These are phyloP conservation scores for Ophraella communa DNA, from an alignment of 2,888 invertebrate genomes.

Conservation along the genomic window DNA sequence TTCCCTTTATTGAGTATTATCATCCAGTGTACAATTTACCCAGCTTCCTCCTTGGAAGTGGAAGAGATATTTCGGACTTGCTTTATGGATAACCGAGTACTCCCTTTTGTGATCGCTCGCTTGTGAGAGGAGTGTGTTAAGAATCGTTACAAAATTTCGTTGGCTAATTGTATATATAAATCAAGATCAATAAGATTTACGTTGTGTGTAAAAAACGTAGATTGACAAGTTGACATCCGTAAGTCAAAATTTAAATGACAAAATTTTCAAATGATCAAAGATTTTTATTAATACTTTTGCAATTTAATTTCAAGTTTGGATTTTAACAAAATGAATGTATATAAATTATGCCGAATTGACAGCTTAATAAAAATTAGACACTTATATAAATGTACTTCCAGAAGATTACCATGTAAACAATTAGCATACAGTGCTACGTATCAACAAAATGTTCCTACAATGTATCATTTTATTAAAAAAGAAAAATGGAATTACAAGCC, in stretches of 20 bases:
- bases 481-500: slow-evolving; percentile 8
- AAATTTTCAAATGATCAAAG: neutral
- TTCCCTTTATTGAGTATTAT: no score
- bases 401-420: neutral
- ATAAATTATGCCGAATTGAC: neutral
- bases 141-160: no score
- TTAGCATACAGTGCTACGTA: neutral
- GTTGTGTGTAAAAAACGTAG: no score
- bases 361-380: neutral
- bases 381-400: neutral
- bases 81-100: no score
- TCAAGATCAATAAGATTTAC: no score
- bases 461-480: slow-evolving; percentile 21
- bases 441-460: neutral
- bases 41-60: no score
- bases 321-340: neutral
- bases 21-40: no score
- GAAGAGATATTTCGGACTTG: no score
- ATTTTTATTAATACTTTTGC: neutral
- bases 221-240: neutral
- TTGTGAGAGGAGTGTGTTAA: no score
- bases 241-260: neutral
- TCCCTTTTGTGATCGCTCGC: no score
- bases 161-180: no score
- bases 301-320: neutral